Conservation (phyloP, 2,113 vertebrate genomes). For the Oryzias melastigma region DNA sequence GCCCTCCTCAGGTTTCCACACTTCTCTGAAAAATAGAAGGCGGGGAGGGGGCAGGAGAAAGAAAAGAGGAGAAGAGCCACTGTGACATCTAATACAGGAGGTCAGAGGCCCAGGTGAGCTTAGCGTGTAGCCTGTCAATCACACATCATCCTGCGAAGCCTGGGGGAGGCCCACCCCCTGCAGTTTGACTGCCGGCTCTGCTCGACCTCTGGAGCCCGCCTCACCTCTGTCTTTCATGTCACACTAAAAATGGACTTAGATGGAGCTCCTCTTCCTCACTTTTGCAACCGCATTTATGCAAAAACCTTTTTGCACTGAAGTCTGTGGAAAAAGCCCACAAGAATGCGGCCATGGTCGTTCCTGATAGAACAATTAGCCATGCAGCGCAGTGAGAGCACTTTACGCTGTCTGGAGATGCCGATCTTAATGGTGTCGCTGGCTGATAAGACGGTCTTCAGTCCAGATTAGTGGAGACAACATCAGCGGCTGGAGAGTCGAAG, state of each 20-base stretch:
- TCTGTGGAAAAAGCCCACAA: constrained; percentile 18
- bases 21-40: constrained; percentile 28
- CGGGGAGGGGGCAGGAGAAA: background rate
- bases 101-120: constrained; percentile 72
- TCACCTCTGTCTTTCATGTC: constrained; percentile 46
- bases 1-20: constrained; percentile 70
- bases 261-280: background rate
- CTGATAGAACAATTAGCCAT: constrained; percentile 49
- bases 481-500: constrained; percentile 31
- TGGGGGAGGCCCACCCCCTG: constrained; percentile 44
- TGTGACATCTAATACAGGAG: constrained; percentile 56
- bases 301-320: too few species aligned
- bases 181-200: constrained; percentile 24
- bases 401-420: constrained; percentile 60
- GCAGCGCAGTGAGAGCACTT: constrained; percentile 28
- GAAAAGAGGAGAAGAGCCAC: constrained; percentile 32
- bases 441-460: constrained; percentile 47
- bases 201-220: constrained; percentile 27
- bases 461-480: constrained; percentile 52
- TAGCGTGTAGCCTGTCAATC: constrained; percentile 73
- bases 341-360: constrained; percentile 39
- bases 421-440: constrained; percentile 67
- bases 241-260: constrained; percentile 20
- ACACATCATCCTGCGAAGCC: constrained; percentile 52
- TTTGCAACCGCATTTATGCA: background rate